Conservation (phyloP, 2,797 vertebrate genomes). For the Anguilla pacifica region DNA sequence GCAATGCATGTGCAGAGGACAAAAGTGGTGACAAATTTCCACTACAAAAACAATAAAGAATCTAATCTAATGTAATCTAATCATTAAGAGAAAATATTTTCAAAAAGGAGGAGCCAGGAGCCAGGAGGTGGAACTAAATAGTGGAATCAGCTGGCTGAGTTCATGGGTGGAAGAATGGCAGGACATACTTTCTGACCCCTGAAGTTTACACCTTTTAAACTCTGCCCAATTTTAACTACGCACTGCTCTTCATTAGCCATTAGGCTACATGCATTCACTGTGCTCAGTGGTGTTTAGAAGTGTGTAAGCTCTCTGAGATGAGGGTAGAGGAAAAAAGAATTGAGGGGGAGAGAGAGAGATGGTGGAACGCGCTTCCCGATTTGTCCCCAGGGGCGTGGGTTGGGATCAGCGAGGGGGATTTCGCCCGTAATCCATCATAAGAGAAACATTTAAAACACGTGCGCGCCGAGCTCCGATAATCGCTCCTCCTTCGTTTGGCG, state of each 20-base stretch:
- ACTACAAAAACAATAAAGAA: too few relatives aligned
- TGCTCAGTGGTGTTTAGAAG: not conserved
- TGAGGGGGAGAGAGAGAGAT: slow-evolving; percentile 6
- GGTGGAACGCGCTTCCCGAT: not conserved
- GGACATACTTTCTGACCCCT: too few relatives aligned
- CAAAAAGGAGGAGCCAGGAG: too few relatives aligned
- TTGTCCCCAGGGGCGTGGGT: slow-evolving; percentile 35
- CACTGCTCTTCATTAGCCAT: not conserved
- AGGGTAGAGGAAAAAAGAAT: not conserved
- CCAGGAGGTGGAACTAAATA: too few relatives aligned
- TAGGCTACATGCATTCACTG: not conserved
- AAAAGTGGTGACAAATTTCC: too few relatives aligned
- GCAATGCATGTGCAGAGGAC: too few relatives aligned
- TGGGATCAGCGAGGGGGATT: slow-evolving; percentile 39
- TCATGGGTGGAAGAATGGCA: too few relatives aligned
- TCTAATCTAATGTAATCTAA: too few relatives aligned
- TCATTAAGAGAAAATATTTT: too few relatives aligned
- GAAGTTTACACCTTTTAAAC: too few relatives aligned
- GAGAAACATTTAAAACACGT: slow-evolving; percentile 46
- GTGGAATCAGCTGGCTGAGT: too few relatives aligned
- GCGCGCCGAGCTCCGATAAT: slow-evolving; percentile 38
- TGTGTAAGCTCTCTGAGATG: too few relatives aligned
- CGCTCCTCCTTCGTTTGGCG: slow-evolving; percentile 37
- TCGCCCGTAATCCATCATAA: slow-evolving; percentile 45
- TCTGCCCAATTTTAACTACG: not conserved